Evolutionary conservation across 2,113 vertebrate species (phyloP).

Genomic region (Sterrhoptilus dennistouni): DNA sequence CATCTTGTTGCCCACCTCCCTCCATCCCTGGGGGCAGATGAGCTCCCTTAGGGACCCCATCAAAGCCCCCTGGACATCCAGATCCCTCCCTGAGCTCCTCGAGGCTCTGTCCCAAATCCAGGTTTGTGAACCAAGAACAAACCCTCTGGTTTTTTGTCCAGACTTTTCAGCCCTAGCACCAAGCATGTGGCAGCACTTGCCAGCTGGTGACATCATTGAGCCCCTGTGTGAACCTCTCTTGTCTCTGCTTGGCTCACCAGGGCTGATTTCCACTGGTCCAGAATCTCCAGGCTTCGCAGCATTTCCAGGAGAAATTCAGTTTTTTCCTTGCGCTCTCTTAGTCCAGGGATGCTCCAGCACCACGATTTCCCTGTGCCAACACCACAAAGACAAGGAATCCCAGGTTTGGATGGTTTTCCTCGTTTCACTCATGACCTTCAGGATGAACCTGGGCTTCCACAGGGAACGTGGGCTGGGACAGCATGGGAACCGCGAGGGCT

Average conservation of each 20-base stretch:
- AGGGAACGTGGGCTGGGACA: fast-evolving
- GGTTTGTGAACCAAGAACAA: background rate
- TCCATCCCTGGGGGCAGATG: background rate
- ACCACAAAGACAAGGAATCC: fast-evolving
- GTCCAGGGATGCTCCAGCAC: background rate
- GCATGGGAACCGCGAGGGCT: fast-evolving
- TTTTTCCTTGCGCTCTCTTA: background rate
- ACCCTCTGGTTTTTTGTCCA: background rate
- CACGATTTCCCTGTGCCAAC: fast-evolving
- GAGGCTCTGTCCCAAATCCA: background rate
- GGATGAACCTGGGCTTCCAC: background rate
- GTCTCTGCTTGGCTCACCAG: background rate
- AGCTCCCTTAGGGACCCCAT: background rate
- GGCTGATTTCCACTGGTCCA: background rate
- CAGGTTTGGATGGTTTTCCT: background rate
- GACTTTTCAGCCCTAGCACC: background rate
- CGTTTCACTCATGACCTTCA: fast-evolving
- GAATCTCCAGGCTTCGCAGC: background rate
- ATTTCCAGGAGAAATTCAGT: fast-evolving
- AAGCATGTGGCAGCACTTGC: fast-evolving
- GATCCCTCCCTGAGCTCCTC: background rate
- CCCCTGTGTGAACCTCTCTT: background rate
- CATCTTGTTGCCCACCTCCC: background rate
- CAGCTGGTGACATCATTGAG: background rate
- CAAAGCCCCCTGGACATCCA: background rate